Evolutionary conservation across 2,113 vertebrate species (phyloP).

Genomic region (Crocuta crocuta): DNA sequence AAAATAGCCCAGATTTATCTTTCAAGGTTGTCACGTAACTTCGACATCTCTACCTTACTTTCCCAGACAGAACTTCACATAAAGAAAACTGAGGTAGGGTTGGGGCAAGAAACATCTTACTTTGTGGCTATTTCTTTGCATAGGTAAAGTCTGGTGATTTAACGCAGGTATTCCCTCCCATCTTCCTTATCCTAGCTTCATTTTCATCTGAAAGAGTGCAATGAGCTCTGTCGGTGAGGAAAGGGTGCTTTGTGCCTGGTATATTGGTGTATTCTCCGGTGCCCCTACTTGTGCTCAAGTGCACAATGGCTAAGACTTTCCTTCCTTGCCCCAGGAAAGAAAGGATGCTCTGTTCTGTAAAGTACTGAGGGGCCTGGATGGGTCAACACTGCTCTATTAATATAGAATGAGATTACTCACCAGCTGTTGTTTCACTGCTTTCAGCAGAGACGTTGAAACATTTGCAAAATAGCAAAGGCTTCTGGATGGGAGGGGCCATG

Average conservation of each 20-base stretch:
- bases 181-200: not conserved
- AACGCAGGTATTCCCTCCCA: not conserved
- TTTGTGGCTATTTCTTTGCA: not conserved
- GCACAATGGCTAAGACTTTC: not conserved
- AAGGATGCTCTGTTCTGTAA: slow-evolving; percentile 31
- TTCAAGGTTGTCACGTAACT: not conserved
- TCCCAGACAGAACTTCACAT: not conserved
- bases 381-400: slow-evolving; percentile 47
- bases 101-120: not conserved
- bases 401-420: slow-evolving; percentile 60
- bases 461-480: slow-evolving; percentile 1
- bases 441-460: not conserved
- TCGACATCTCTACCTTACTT: not conserved
- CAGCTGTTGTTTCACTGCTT: slow-evolving; percentile 54
- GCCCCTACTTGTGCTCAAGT: not conserved
- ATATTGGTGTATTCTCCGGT: not conserved
- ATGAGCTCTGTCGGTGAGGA: not conserved
- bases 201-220: not conserved
- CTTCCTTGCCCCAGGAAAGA: not conserved
- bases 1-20: slow-evolving; percentile 43
- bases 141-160: not conserved
- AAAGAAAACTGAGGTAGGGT: not conserved
- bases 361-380: not conserved
- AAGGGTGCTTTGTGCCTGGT: not conserved
- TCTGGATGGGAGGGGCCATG: not conserved